phyloP scores from a whole-genome alignment of 2,888 invertebrate genomes.

The Macrophya alboannulata region DNA sequence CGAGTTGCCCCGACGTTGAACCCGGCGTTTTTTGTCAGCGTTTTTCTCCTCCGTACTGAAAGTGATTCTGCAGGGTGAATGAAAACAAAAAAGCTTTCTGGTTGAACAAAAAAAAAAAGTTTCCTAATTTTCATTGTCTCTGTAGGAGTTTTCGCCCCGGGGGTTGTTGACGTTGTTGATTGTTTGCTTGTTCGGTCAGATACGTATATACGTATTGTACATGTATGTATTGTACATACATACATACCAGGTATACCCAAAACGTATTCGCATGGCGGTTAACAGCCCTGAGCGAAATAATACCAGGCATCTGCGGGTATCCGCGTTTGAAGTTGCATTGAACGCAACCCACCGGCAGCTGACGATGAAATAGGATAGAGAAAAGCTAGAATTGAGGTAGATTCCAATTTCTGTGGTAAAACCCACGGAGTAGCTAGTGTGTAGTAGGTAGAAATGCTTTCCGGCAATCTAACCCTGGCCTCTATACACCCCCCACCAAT shows the following conservation, averaged over 20 bases:
- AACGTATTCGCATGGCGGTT: neutral
- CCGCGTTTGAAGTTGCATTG: constrained; percentile 11
- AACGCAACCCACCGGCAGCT: neutral
- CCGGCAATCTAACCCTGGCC: constrained; percentile 26
- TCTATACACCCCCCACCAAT: neutral
- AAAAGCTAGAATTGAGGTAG: constrained; percentile 6
- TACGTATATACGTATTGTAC: neutral
- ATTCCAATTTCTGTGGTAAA: constrained; percentile 13
- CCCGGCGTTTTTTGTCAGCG: neutral
- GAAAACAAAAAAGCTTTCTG: neutral
- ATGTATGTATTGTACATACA: no score
- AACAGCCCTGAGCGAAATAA: constrained; percentile 7
- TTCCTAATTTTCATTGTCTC: neutral
- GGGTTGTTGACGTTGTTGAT: constrained; percentile 25
- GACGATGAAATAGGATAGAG: constrained; percentile 4
- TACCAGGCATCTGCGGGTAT: neutral
- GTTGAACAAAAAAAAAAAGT: neutral
- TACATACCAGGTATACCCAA: neutral
- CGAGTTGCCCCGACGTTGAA: no score
- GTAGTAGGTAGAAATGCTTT: neutral
- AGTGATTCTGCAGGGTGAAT: neutral
- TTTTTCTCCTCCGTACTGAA: neutral
- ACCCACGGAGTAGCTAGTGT: neutral
- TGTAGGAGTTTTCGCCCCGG: neutral
- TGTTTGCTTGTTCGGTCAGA: constrained; percentile 11